A percentile compares a stretch with the other conserved stretches of the same genome.
Evolutionary conservation across 2,888 invertebrate genomes (phyloP).

Genomic region (Andrena bucephala): DNA sequence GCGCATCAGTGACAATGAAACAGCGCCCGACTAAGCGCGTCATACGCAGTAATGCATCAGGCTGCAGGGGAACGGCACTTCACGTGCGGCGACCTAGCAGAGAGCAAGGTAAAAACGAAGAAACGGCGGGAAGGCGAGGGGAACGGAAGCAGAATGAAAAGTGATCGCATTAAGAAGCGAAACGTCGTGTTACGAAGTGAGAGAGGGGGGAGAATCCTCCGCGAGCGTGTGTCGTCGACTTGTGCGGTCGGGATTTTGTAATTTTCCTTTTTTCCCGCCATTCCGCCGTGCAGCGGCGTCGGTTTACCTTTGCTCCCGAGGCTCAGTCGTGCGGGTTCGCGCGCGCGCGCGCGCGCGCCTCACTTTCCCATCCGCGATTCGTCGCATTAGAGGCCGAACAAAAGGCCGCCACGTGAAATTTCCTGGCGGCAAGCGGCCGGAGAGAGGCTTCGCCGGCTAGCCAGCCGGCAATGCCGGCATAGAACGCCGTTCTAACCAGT

Average conservation of each 20-base stretch:
- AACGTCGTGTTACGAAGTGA: slow-evolving; percentile 46
- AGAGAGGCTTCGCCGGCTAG: background rate
- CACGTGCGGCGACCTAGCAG: background rate
- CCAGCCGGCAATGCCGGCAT: background rate
- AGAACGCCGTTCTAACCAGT: slow-evolving; percentile 12
- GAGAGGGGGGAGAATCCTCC: slow-evolving; percentile 19
- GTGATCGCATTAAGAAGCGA: slow-evolving; percentile 49
- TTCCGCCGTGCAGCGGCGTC: slow-evolving; percentile 30
- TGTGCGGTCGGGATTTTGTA: slow-evolving; percentile 70
- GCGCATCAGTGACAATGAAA: slow-evolving; percentile 7
- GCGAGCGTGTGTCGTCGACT: slow-evolving; percentile 58
- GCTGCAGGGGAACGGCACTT: background rate
- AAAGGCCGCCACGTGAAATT: slow-evolving; percentile 20
- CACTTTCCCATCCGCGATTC: slow-evolving; percentile 42
- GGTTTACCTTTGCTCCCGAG: slow-evolving; percentile 36
- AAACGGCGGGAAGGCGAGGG: slow-evolving; percentile 11
- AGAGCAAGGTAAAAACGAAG: background rate
- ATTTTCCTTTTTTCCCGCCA: slow-evolving; percentile 65
- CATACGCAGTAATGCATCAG: background rate
- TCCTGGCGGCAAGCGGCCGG: background rate
- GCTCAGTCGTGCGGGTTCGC: background rate
- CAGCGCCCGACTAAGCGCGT: background rate
- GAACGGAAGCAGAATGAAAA: slow-evolving; percentile 47
- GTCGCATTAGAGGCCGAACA: slow-evolving; percentile 36
- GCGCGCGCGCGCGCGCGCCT: slow-evolving; percentile 6